A percentile compares a stretch with the other conserved stretches of the same genome.
phyloP scores from a whole-genome alignment of 2,888 invertebrate genomes.

The Acanthosepion esculentum region DNA sequence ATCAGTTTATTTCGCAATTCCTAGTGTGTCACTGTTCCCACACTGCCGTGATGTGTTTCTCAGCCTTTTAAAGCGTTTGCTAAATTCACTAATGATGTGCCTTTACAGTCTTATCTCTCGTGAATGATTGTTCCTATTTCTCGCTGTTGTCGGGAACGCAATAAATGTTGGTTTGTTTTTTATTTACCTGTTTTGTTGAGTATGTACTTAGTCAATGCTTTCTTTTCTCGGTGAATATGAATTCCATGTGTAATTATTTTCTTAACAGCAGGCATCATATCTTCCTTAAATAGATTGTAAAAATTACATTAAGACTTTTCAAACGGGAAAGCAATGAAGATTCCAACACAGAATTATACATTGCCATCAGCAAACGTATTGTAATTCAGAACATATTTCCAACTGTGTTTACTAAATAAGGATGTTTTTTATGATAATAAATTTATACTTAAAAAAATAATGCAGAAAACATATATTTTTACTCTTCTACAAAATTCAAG shows the following conservation, averaged over 20 bases:
- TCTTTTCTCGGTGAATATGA: not conserved
- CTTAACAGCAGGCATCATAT: slow-evolving; percentile 10
- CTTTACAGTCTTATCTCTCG: too few species aligned
- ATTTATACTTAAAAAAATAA: not conserved
- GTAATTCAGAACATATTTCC: slow-evolving; percentile 7
- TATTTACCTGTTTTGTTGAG: not conserved
- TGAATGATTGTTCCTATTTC: not conserved
- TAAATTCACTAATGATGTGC: too few species aligned
- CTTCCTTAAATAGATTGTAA: slow-evolving; percentile 33
- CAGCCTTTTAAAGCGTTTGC: too few species aligned
- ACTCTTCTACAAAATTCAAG: not conserved
- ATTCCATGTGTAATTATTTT: slow-evolving; percentile 33
- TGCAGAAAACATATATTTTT: not conserved
- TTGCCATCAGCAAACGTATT: not conserved
- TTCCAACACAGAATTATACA: not conserved
- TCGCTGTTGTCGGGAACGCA: not conserved
- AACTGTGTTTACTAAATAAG: slow-evolving; percentile 6
- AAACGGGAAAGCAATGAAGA: not conserved
- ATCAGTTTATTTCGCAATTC: not conserved
- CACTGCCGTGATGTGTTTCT: too few species aligned
- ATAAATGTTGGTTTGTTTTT: not conserved
- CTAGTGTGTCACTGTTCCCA: not conserved
- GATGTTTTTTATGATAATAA: not conserved
- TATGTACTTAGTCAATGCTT: not conserved
- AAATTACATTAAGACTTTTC: slow-evolving; percentile 33